Evolutionary conservation across 2,797 vertebrate species (phyloP), one percentile per base, ranked within the genome.

Genomic region (Poecilia picta): DNA sequence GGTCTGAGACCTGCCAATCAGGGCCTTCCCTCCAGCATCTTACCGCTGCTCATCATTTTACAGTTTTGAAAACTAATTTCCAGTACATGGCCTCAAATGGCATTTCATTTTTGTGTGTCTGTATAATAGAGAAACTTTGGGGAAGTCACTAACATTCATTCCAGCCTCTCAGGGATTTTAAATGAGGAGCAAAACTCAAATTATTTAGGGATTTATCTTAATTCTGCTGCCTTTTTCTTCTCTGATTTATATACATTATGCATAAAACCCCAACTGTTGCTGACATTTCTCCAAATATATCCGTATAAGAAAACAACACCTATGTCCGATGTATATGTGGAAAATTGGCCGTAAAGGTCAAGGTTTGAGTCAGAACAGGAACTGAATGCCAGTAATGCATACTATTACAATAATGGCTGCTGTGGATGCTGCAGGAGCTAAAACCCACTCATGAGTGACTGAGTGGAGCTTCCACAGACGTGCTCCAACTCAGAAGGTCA

Each of bases 401-500:
- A 72, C 0, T 55, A 41, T 72, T 81, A 64, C 16, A 73, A 28
- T 62, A 33, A 74, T 66, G 73, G 53, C 78, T 45, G 64, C 39
- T 13, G 47, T 75, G 77, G 75, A 81, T 39, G 55, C 45, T 72
- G 79, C 85, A 87, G 78, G 73, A 83, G 83, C 81, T 81, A 75
- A 89, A 74, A 85, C 3, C 13, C 11, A 18, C 78, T 84, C 53
- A 70, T 71, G 71, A 81, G 66, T 41, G 72, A 75, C 73, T 75
- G 62, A 75, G 77, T 18, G 77, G 74, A 74, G 10, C 73, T 75
- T 80, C 66, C 72, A 46, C 73, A 83, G 79, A 85, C 79, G 73
- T 57, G 80, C 73, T 74, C 83, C 84, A 45, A 45, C 64, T 78
- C 41, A 4, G 90, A 94, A 93, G 90, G 92, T 92, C 91, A 91